phyloP scores from a whole-genome alignment of 2,888 invertebrate species.

The Patella depressa region DNA sequence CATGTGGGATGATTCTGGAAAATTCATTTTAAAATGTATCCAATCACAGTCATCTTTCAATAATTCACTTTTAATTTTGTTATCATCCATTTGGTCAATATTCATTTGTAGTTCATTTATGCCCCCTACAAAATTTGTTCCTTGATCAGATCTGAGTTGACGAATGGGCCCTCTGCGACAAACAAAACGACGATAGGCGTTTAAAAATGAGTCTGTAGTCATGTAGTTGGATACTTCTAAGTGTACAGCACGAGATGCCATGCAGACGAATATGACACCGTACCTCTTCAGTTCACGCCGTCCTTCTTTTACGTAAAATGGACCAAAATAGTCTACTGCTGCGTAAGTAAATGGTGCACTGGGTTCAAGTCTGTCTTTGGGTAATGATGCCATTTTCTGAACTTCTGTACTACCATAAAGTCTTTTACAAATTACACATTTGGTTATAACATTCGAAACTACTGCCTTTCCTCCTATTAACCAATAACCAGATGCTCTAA shows the following conservation, averaged over 20 bases:
- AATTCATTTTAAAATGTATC: constrained; percentile 16
- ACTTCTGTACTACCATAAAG: background rate
- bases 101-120: constrained; percentile 13
- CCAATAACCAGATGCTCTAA: background rate
- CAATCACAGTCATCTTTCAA: constrained; percentile 1
- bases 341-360: constrained; percentile 25
- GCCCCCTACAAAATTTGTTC: constrained; percentile 43
- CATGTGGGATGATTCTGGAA: constrained; percentile 20
- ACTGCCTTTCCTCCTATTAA: background rate
- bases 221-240: constrained; percentile 50
- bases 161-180: constrained; percentile 37
- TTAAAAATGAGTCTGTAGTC: constrained; percentile 44
- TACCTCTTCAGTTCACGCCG: constrained; percentile 57
- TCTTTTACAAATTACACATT: constrained; percentile 8
- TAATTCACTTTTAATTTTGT: background rate
- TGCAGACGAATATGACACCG: constrained; percentile 57
- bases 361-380: constrained; percentile 17
- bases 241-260: constrained; percentile 55
- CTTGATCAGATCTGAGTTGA: constrained; percentile 35
- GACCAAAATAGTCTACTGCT: constrained; percentile 26
- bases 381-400: constrained; percentile 29
- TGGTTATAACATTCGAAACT: background rate
- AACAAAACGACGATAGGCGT: constrained; percentile 17
- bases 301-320: constrained; percentile 48
- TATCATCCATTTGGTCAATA: constrained; percentile 2